Conservation (phyloP, 2,888 invertebrate species). For the Chrysolina americana region DNA sequence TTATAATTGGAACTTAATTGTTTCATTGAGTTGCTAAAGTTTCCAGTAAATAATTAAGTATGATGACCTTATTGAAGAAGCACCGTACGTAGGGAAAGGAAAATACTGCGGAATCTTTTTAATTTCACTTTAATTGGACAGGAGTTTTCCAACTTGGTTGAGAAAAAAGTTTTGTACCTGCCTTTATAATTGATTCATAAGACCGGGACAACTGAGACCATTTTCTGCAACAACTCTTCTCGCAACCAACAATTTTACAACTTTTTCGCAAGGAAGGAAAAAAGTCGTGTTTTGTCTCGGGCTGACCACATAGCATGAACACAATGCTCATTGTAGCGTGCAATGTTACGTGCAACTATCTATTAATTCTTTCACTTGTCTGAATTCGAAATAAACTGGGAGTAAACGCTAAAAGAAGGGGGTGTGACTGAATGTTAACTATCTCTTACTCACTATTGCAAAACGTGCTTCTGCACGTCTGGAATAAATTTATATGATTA, state of each 20-base stretch:
- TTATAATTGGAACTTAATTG: too few relatives aligned
- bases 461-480: not conserved
- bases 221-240: slow-evolving; percentile 15
- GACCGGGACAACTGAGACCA: not conserved
- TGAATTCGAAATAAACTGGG: slow-evolving; percentile 12
- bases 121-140: too few relatives aligned
- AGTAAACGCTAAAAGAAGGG: not conserved
- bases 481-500: not conserved
- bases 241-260: not conserved
- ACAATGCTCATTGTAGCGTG: slow-evolving; percentile 11
- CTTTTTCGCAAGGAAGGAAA: slow-evolving; percentile 1
- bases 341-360: not conserved
- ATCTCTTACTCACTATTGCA: not conserved
- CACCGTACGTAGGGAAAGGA: too few relatives aligned
- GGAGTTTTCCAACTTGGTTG: too few relatives aligned
- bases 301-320: slow-evolving; percentile 15
- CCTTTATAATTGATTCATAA: not conserved
- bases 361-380: slow-evolving; percentile 8
- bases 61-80: too few relatives aligned
- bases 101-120: too few relatives aligned
- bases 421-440: slow-evolving; percentile 1
- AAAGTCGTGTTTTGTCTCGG: slow-evolving; percentile 2
- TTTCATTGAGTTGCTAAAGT: too few relatives aligned
- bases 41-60: too few relatives aligned
- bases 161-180: too few relatives aligned